Percentiles rank a stretch among this genome's conserved stretches.
Evolutionary conservation across 1,140 invertebrate genomes (phyloP).

Genomic region (Drosophila pachea): DNA sequence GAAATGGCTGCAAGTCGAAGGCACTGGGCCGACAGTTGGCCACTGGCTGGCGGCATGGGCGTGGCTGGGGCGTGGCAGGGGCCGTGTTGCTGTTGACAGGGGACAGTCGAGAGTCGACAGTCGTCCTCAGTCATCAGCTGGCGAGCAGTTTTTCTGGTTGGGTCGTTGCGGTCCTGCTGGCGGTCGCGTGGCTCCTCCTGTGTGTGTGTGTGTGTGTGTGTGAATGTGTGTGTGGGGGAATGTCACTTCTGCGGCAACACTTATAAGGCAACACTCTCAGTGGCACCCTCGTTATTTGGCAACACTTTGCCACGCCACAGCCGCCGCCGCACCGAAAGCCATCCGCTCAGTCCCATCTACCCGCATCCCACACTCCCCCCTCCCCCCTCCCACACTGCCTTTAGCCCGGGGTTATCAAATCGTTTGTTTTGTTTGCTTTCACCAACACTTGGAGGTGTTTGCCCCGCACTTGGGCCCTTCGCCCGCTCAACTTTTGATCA

Average conservation of each 20-base stretch:
- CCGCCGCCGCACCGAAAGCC: too few species aligned
- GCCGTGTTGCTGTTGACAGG: constrained; percentile 55
- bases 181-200: constrained; percentile 40
- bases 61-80: background rate
- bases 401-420: constrained; percentile 19
- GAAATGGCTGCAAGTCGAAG: constrained; percentile 59
- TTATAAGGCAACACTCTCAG: constrained; percentile 45
- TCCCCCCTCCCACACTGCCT: too few species aligned
- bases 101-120: constrained; percentile 56
- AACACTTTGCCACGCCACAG: constrained; percentile 17
- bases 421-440: constrained; percentile 37
- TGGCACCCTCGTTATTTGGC: constrained; percentile 38
- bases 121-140: constrained; percentile 48
- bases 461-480: constrained; percentile 44
- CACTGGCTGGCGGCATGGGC: too few species aligned
- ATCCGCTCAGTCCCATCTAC: too few species aligned
- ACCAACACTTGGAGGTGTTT: constrained; percentile 43
- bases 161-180: constrained; percentile 45
- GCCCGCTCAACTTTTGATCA: constrained; percentile 67
- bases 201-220: constrained; percentile 5
- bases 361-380: background rate
- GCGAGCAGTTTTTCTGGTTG: constrained; percentile 37
- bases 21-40: background rate
- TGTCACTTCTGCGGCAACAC: constrained; percentile 18
- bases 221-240: too few species aligned